These are phyloP conservation scores for Coendou prehensilis DNA, from an alignment of 2,797 vertebrate species.

Conservation along the genomic window DNA sequence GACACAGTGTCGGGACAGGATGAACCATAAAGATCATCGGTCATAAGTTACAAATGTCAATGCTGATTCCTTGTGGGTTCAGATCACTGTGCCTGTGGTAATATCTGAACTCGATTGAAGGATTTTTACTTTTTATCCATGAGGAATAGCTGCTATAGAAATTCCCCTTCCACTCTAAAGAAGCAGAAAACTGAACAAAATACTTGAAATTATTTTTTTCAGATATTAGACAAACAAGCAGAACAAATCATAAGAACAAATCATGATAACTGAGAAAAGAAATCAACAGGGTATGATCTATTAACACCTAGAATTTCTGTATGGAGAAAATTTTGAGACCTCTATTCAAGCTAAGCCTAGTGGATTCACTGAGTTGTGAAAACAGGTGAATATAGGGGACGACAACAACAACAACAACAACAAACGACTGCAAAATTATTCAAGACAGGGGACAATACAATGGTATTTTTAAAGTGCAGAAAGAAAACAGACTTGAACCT, in stretches of 20 bases:
- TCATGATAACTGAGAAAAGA: neutral
- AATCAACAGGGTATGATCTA: neutral
- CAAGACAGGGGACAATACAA: neutral
- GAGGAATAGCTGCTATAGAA: neutral
- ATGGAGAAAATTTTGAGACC: neutral
- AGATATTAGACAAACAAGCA: neutral
- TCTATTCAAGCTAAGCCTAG: neutral
- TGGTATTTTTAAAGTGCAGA: neutral
- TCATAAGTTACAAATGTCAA: neutral
- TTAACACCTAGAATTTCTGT: neutral
- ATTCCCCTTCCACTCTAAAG: neutral
- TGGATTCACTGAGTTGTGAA: neutral
- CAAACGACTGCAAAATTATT: neutral
- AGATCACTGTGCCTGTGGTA: neutral
- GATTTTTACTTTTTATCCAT: neutral
- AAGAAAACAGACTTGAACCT: neutral
- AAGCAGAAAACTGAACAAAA: constrained; percentile 11
- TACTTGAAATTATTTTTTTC: neutral
- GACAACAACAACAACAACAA: neutral
- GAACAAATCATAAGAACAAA: neutral
- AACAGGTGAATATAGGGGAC: neutral
- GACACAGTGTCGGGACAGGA: neutral
- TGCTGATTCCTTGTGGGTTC: neutral
- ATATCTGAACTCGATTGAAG: neutral
- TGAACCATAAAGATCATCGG: neutral